Evolutionary conservation across 2,113 vertebrate species (phyloP).

Genomic region (Vidua chalybeata): DNA sequence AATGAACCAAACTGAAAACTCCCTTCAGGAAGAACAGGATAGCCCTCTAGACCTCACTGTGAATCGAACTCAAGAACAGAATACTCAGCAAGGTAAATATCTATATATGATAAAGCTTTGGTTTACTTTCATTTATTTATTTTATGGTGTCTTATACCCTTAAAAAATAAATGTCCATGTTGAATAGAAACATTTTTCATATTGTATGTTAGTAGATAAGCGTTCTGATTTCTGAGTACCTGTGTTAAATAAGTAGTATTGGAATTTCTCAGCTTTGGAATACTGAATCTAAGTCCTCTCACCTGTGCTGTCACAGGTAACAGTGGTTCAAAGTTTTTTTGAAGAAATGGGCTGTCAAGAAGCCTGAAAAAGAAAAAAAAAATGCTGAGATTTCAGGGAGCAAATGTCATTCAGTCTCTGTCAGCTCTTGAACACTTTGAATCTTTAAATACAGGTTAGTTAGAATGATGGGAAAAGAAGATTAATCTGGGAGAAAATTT

Average conservation of each 20-base stretch:
- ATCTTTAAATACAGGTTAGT: not conserved
- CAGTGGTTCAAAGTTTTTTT: not conserved
- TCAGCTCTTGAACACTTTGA: not conserved
- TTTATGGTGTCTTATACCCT: not conserved
- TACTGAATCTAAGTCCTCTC: not conserved
- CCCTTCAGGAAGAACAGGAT: conserved; percentile 85
- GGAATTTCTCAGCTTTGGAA: not conserved
- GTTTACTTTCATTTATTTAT: not conserved
- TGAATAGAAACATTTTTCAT: not conserved
- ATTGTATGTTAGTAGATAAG: not conserved
- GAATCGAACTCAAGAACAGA: conserved; percentile 84
- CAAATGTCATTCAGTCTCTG: not conserved
- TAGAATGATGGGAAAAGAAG: not conserved
- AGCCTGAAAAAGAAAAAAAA: not conserved
- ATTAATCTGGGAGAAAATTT: not conserved
- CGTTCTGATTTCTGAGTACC: not conserved
- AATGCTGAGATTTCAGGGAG: not conserved
- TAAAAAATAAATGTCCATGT: not conserved
- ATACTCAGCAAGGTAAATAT: conserved; percentile 85
- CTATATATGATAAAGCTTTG: not conserved
- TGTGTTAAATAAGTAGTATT: not conserved
- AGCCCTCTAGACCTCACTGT: conserved; percentile 96
- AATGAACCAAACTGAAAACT: conserved; percentile 81
- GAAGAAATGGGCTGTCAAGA: not conserved
- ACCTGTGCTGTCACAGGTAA: not conserved